phyloP scores from a whole-genome alignment of 2,797 vertebrate species.

The Danio choprae region DNA sequence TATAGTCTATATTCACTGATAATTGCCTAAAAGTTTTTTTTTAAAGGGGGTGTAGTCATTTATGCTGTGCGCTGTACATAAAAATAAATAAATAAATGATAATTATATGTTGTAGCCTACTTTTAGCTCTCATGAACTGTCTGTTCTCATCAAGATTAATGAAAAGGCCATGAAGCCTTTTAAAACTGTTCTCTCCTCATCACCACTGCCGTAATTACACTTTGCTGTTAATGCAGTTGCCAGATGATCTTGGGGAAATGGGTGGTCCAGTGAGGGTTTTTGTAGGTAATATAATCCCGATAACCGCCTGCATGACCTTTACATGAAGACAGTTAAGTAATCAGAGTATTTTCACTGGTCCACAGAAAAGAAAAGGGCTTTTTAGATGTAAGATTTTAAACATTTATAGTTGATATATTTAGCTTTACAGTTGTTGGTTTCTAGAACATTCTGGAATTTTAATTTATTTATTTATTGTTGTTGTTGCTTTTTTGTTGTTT shows the following conservation, averaged over 20 bases:
- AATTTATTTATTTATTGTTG: too few relatives aligned
- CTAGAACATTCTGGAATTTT: too few relatives aligned
- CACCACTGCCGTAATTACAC: background rate
- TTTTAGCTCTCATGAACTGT: background rate
- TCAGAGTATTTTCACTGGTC: background rate
- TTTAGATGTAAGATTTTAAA: background rate
- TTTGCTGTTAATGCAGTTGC: slow-evolving; percentile 4
- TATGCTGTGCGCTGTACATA: too few relatives aligned
- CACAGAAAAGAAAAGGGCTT: background rate
- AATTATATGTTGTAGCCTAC: background rate
- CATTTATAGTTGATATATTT: background rate
- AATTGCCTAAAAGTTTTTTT: too few relatives aligned
- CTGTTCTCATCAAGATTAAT: background rate
- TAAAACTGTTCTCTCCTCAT: background rate
- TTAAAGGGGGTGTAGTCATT: too few relatives aligned
- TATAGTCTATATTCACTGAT: too few relatives aligned
- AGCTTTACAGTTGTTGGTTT: background rate
- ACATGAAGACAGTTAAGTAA: background rate
- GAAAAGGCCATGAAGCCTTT: background rate
- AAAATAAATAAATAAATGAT: too few relatives aligned
- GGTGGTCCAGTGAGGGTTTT: background rate
- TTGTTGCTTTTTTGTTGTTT: too few relatives aligned
- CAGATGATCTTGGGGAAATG: background rate
- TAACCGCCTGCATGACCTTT: background rate
- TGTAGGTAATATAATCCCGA: background rate